These are phyloP conservation scores for Fregata magnificens DNA, from an alignment of 2,113 vertebrate species.

Conservation along the genomic window DNA sequence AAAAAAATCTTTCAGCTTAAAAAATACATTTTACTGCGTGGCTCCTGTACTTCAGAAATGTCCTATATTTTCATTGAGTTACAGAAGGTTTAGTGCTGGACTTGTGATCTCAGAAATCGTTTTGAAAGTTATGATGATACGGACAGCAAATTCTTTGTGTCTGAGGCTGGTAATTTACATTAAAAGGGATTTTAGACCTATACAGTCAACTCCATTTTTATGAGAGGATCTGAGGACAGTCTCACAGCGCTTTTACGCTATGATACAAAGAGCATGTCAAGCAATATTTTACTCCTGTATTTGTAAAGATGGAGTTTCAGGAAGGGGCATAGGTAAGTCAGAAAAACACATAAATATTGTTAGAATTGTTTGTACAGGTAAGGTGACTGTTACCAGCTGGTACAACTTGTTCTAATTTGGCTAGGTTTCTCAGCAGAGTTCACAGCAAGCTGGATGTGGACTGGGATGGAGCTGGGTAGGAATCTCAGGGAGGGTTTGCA, in stretches of 20 bases:
- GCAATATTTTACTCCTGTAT: not conserved
- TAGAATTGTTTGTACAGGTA: not conserved
- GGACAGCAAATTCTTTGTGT: not conserved
- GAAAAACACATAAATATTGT: not conserved
- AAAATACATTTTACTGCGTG: not conserved
- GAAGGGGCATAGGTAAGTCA: not conserved
- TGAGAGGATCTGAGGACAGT: not conserved
- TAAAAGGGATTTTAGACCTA: not conserved
- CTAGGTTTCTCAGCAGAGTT: not conserved
- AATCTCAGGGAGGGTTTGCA: not conserved
- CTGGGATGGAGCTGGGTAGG: not conserved
- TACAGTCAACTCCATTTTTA: not conserved
- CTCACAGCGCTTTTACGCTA: not conserved
- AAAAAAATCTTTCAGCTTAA: not conserved
- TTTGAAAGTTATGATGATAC: not conserved
- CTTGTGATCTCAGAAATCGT: fast-evolving
- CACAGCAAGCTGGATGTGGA: not conserved
- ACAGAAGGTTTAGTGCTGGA: not conserved
- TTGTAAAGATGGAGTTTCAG: not conserved
- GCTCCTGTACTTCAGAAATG: not conserved
- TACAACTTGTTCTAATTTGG: not conserved
- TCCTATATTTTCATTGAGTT: not conserved
- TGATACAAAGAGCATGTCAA: not conserved
- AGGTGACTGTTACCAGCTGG: not conserved
- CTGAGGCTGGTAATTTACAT: not conserved